Conservation (phyloP, 2,797 vertebrate species). For the Oreochromis grahami region DNA sequence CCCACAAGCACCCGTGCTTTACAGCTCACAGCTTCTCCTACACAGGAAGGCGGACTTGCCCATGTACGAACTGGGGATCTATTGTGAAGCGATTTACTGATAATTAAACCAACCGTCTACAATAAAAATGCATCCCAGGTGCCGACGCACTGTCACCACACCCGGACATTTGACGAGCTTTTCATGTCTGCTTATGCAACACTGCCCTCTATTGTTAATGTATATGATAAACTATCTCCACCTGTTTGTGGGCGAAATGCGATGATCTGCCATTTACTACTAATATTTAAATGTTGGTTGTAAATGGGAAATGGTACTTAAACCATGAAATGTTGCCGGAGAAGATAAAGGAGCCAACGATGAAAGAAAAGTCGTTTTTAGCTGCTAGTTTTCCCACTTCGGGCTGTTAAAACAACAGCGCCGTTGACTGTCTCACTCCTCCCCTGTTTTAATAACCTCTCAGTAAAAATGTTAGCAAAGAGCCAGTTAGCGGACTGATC, state of each 20-base stretch:
- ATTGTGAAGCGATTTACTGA: not conserved
- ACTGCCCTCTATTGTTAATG: slow-evolving; percentile 37
- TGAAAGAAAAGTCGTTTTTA: not conserved
- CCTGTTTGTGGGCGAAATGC: not conserved
- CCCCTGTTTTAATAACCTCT: not conserved
- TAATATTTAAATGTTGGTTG: not conserved
- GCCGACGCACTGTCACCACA: not conserved
- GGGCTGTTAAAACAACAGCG: not conserved
- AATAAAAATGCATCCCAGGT: not conserved
- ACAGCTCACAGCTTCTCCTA: not conserved
- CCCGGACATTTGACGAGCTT: not conserved
- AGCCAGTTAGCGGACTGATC: not conserved
- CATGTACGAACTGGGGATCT: not conserved
- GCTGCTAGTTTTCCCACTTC: not conserved
- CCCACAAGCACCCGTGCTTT: not conserved
- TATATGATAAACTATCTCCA: not conserved
- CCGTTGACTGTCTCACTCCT: not conserved
- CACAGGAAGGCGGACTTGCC: not conserved
- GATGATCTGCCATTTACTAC: not conserved
- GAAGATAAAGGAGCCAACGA: not conserved
- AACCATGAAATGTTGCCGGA: not conserved
- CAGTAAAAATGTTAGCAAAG: not conserved
- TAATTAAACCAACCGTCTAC: not conserved
- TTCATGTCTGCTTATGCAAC: not conserved
- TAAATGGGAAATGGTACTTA: not conserved